Base-by-base conservation (phyloP, 2,797 vertebrate species). In the Scomberomorus guttatus region DNA sequence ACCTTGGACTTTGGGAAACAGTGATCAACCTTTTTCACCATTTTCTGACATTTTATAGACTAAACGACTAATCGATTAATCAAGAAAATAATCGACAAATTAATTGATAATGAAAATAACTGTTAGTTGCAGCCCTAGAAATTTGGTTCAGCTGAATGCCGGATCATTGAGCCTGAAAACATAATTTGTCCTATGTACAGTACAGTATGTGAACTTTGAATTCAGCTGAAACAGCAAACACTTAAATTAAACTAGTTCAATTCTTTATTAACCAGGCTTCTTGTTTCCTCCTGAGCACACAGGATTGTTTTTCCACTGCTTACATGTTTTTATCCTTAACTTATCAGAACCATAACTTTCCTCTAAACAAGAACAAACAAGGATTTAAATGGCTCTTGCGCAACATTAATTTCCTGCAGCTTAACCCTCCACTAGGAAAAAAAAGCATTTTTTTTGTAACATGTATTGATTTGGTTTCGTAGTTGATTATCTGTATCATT, bases 401-500 rank as follows among this genome's bases (percentile, higher is more conserved):
- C 17, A 48, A 29, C 46, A 61, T 29, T 34, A 37, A 12, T 58
- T 46, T 2, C 3, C 12, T 34, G 12, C 24, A 14, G 10, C 37
- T 46, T n/a, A 37, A 0, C 60, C 17, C 5, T n/a, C 20, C 1
- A 18, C 27, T 18, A 42, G 15, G 27, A 5, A 50, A 55, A 64
- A 27, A 44, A 61, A 73, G 11, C 2, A 42, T 42, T 32, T 73
- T 25, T 25, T 44, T 15, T 22, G 5, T 20, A 24, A 42, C 12
- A 22, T 27, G 22, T 71, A 14, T 52, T 56, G 20, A 73, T 77
- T 61, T 60, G 13, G 61, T 75, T 75, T 60, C 57, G 17, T 37
- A 39, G 18, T 71, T 85, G 39, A 75, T 89, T 77, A 85, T 86
- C 75, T 57, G 5, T 50, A 6, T 73, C 82, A 81, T 93, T 85